Percentiles rank a stretch among this genome's conserved stretches.
These are phyloP conservation scores for Thalassaphorura encarpata DNA, from an alignment of 1,140 invertebrate genomes.

Conservation along the genomic window DNA sequence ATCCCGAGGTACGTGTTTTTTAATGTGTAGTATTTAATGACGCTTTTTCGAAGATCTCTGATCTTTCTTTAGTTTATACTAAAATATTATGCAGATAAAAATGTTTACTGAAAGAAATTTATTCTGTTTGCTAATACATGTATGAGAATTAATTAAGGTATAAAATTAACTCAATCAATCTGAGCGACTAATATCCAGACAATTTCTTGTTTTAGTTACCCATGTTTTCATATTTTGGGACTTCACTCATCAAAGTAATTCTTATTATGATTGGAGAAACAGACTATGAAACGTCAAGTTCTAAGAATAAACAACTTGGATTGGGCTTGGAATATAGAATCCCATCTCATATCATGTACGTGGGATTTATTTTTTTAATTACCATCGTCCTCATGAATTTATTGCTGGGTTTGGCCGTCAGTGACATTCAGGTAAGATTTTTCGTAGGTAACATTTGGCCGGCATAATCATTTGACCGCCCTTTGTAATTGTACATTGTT, in stretches of 20 bases:
- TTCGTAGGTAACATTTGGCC: no score
- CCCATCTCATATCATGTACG: constrained; percentile 58
- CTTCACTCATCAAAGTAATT: constrained; percentile 50
- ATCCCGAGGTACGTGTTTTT: constrained; percentile 8
- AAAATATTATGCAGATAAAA: no score
- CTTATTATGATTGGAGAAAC: constrained; percentile 85
- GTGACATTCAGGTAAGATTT: constrained; percentile 41
- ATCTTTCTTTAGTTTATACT: no score
- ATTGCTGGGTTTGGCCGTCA: constrained; percentile 65
- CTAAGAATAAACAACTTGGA: no score
- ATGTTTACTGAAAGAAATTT: no score
- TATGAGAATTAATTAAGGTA: no score
- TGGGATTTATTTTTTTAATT: constrained; percentile 62
- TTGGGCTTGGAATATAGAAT: constrained; percentile 37
- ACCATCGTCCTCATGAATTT: constrained; percentile 73
- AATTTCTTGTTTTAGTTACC: no score
- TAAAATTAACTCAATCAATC: constrained; percentile 6
- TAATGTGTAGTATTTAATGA: not conserved
- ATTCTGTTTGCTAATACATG: no score
- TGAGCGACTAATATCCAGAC: no score
- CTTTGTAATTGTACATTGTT: no score
- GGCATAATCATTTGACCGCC: no score
- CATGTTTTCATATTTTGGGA: constrained; percentile 39
- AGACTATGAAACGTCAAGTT: constrained; percentile 52
- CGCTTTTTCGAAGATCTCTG: not conserved